phyloP scores from a whole-genome alignment of 2,113 vertebrate species.

The Malurus elegans region DNA sequence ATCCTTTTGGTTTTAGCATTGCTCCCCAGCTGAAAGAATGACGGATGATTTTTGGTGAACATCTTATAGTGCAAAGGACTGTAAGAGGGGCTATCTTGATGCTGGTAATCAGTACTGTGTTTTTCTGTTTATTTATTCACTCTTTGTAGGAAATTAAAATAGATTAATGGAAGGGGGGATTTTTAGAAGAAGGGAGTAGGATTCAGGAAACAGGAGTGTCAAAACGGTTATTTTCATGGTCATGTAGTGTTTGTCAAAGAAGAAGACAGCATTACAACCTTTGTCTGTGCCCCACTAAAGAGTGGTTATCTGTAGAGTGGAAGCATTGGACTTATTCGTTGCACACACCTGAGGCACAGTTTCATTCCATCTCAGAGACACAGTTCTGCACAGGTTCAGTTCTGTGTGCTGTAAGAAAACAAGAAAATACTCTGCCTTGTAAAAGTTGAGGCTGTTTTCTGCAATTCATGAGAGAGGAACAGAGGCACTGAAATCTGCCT shows the following conservation, averaged over 20 bases:
- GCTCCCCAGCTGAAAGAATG: not conserved
- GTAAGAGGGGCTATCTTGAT: not conserved
- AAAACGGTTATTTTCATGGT: not conserved
- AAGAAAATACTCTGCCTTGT: not conserved
- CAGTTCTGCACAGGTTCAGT: not conserved
- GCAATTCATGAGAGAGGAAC: not conserved
- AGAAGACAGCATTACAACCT: not conserved
- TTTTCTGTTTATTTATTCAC: not conserved
- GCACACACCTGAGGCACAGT: not conserved
- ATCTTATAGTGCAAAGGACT: not conserved
- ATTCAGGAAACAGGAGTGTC: not conserved
- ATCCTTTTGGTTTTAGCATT: not conserved
- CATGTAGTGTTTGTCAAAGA: not conserved
- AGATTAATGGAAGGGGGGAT: accelerated
- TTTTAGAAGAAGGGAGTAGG: not conserved
- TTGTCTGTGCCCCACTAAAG: not conserved
- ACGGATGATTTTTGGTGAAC: not conserved
- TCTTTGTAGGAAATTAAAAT: not conserved
- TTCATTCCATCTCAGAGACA: not conserved
- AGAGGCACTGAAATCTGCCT: not conserved
- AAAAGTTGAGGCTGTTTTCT: not conserved
- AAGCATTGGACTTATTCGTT: not conserved
- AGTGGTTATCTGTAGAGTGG: not conserved
- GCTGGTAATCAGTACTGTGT: not conserved
- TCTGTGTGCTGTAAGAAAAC: not conserved